Evolutionary conservation across 2,797 vertebrate genomes (phyloP).

Genomic region (Anabas testudineus): DNA sequence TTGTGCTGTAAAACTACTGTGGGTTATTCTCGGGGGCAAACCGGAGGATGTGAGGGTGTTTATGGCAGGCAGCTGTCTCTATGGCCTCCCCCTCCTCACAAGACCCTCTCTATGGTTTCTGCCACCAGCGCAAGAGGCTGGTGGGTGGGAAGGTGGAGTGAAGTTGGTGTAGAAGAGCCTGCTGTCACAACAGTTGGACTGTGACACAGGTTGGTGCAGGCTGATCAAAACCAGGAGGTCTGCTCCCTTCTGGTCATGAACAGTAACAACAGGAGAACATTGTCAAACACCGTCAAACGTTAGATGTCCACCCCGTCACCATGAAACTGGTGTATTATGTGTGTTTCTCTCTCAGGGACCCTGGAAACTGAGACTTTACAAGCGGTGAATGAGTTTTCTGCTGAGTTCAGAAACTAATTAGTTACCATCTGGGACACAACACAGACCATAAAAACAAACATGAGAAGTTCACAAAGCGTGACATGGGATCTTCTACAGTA

Average conservation of each 20-base stretch:
- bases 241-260: conserved; percentile 73
- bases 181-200: conserved; percentile 67
- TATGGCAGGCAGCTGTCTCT: conserved; percentile 71
- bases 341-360: too few species aligned
- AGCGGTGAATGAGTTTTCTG: neutral
- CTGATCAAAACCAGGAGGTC: conserved; percentile 19
- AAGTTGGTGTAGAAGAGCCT: conserved; percentile 2
- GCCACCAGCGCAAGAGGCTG: conserved; percentile 42
- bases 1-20: conserved; percentile 38
- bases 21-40: conserved; percentile 56
- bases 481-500: neutral
- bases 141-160: conserved; percentile 29
- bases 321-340: neutral
- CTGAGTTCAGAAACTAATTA: neutral
- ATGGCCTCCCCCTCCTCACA: conserved; percentile 52
- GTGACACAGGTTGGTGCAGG: conserved; percentile 55
- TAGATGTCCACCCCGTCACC: neutral
- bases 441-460: neutral
- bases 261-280: neutral
- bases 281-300: too few species aligned
- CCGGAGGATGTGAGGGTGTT: conserved; percentile 47
- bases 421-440: neutral
- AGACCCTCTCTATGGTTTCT: conserved; percentile 61
- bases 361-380: conserved; percentile 15
- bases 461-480: neutral